Evolutionary conservation across 2,113 vertebrate species (phyloP).

Genomic region (Prinia subflava): DNA sequence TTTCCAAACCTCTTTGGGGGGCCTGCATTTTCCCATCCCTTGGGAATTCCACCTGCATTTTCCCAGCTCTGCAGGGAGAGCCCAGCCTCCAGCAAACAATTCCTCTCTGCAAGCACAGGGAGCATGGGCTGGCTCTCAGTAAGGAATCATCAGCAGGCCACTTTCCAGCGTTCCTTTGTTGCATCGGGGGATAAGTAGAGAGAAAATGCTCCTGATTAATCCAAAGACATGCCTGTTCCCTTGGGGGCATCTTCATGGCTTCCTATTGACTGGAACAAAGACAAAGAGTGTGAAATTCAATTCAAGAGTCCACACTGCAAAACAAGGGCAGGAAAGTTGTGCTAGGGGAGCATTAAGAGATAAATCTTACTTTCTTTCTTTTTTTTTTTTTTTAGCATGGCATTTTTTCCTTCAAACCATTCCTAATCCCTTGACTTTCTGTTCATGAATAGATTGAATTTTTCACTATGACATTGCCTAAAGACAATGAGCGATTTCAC

Average conservation of each 20-base stretch:
- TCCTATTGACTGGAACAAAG: constrained; percentile 3
- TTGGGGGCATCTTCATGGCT: background rate
- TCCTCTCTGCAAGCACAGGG: background rate
- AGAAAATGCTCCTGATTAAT: constrained; percentile 20
- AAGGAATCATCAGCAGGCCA: background rate
- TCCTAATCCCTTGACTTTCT: constrained; percentile 75
- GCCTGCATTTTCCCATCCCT: background rate
- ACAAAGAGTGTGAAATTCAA: constrained; percentile 66
- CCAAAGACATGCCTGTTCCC: background rate
- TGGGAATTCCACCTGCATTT: background rate
- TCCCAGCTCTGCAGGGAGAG: background rate
- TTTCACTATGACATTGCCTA: constrained; percentile 66
- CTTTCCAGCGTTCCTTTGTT: background rate
- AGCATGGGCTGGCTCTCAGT: background rate
- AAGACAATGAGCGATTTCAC: constrained; percentile 74
- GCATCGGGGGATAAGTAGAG: background rate
- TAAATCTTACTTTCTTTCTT: constrained; percentile 49
- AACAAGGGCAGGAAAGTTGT: constrained; percentile 41
- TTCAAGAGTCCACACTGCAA: constrained; percentile 44
- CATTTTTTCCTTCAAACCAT: constrained; percentile 54
- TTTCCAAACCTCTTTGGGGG: background rate
- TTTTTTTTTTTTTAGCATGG: constrained; percentile 35
- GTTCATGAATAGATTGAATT: constrained; percentile 74
- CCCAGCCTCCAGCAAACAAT: background rate
- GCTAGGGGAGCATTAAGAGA: constrained; percentile 68